These are phyloP conservation scores for Leiothrix lutea DNA, from an alignment of 2,113 vertebrate species.

Conservation along the genomic window DNA sequence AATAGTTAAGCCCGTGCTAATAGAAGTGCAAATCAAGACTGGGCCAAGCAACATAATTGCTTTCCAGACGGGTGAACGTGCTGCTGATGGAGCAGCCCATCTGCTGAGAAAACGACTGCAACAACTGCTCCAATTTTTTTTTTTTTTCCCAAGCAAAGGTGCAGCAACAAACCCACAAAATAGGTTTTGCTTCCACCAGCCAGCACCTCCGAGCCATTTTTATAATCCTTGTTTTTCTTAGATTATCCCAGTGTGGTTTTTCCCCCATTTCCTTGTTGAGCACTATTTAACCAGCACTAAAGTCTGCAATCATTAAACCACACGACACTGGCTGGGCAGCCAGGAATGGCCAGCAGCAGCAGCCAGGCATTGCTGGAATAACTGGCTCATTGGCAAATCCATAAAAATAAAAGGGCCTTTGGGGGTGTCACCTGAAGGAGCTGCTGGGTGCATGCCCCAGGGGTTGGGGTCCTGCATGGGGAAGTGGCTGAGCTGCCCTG, in stretches of 20 bases:
- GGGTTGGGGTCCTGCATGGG: not conserved
- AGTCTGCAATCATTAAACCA: conserved; percentile 30
- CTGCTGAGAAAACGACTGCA: conserved; percentile 13
- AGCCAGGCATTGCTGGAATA: not conserved
- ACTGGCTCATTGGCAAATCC: not conserved
- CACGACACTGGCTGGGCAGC: not conserved
- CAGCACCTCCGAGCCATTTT: conserved; percentile 3
- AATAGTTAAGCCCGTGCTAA: not conserved
- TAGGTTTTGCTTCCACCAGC: conserved; percentile 8
- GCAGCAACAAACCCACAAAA: conserved; percentile 23
- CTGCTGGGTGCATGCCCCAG: not conserved
- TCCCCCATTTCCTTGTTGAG: not conserved
- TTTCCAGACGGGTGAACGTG: not conserved
- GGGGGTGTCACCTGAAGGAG: not conserved
- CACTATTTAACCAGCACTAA: conserved; percentile 36
- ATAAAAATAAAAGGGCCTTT: not conserved
- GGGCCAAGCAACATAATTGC: not conserved
- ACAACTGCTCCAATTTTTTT: not conserved
- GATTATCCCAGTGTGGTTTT: conserved; percentile 51
- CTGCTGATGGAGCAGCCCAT: not conserved
- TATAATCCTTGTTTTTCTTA: conserved; percentile 39
- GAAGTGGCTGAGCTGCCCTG: not conserved
- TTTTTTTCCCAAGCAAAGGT: not conserved
- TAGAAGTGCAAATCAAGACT: not conserved
- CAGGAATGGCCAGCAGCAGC: not conserved